Base-by-base conservation (phyloP, 2,113 vertebrate species). In the Eulacestoma nigropectus region DNA sequence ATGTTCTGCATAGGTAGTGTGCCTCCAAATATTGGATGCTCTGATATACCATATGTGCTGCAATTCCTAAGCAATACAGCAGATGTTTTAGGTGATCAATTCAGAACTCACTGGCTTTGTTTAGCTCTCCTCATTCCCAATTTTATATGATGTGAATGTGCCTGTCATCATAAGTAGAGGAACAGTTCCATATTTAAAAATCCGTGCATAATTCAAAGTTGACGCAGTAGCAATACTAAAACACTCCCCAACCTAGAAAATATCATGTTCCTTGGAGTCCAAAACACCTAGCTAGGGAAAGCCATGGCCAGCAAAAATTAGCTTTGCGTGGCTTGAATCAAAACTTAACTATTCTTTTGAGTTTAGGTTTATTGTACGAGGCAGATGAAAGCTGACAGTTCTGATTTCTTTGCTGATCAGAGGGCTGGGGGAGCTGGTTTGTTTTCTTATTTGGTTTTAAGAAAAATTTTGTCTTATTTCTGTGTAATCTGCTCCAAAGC, bases 21-120 rank as follows among this genome's bases (percentile, higher is more conserved):
- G 80, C 90, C 86, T 97, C 83, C 88, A 94, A 96, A 96, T 95
- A 94, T 92, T 96, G 95, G 96, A 96, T 95, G 93, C 90, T 95
- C 49, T 75, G 78, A 93, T 92, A 64, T 81, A 75, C 95, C 96
- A 97, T 97, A 96, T 96, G 96, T 94, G 93, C 95, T 97, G 95
- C 95, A 93, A 89, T 96, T 97, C 95, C 80, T 72, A 87, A 97
- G 95, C 92, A 96, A 95, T 96, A 93, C 90, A 96, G 90, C 96
- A 97, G 96, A 97, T 97, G 96, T 96, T 97, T 97, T 96, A 96
- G 96, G 96, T 96, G 95, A 97, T 97, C 95, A 95, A 94, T 96
- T 96, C 96, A 92, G 83, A 95, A 60, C 86, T 96, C 92, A 74
- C 87, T 95, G 95, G 93, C 96, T 96, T 96, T 97, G 96, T 96